These are phyloP conservation scores for Drosophila lacteicornis DNA, from an alignment of 1,140 invertebrate genomes.

Conservation along the genomic window DNA sequence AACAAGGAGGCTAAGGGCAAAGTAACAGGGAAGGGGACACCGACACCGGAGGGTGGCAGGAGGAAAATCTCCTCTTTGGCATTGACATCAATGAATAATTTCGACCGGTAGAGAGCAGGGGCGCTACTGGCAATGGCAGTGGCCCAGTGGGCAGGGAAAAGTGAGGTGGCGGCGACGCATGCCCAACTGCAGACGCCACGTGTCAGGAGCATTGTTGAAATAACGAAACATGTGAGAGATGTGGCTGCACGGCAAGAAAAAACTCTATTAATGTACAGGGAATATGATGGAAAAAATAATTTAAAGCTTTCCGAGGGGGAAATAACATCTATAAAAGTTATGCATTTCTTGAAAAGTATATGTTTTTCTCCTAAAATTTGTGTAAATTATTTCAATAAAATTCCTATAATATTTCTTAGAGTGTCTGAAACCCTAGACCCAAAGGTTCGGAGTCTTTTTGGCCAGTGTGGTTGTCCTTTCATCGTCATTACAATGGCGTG, in stretches of 20 bases:
- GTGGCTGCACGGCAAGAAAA: slow-evolving; percentile 24
- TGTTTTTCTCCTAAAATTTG: too few species aligned
- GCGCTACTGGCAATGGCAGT: too few species aligned
- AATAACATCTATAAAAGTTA: too few species aligned
- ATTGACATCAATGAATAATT: slow-evolving; percentile 71
- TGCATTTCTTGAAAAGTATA: too few species aligned
- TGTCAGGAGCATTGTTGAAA: slow-evolving; percentile 59
- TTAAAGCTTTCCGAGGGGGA: too few species aligned
- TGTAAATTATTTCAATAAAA: too few species aligned
- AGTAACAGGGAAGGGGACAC: background rate
- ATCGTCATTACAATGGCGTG: background rate
- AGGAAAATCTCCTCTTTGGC: slow-evolving; percentile 49
- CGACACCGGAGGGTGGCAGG: background rate
- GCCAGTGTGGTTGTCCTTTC: background rate
- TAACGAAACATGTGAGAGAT: slow-evolving; percentile 60
- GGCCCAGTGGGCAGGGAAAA: slow-evolving; percentile 5
- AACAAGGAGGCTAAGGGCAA: slow-evolving; percentile 6
- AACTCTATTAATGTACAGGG: background rate
- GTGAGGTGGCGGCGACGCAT: slow-evolving; percentile 1
- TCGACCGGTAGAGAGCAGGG: background rate
- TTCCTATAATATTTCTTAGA: background rate
- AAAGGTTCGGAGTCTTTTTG: background rate
- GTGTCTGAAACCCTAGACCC: background rate
- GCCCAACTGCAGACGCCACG: slow-evolving; percentile 46
- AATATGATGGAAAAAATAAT: too few species aligned